Base-by-base conservation (phyloP, 2,888 invertebrate species). In the Sesia bembeciformis region DNA sequence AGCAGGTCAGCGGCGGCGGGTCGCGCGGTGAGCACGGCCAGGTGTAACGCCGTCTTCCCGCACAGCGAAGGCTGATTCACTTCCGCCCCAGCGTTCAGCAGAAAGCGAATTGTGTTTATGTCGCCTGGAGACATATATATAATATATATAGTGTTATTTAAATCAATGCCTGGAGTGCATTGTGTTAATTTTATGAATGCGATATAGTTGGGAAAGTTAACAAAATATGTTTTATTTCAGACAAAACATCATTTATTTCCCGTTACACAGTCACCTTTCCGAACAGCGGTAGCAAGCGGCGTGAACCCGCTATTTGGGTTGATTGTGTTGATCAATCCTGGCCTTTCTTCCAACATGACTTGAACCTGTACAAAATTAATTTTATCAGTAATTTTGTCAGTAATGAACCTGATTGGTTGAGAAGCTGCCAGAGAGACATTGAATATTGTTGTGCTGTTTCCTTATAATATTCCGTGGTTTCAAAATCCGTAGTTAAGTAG, bases 251-350 rank as follows among this genome's bases (percentile, higher is more conserved):
- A 23, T 23, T 23, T 23, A 23, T 23, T 23, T 23, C 23, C 1
- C 1, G 23, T 23, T 23, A 1, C 23, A 51, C 4, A 51, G 23
- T n/a, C 8, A 76, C 87, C 85, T 73, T 77, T 82, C 55, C 82
- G 76, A 4, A 90, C 78, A 3, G 91, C 90, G n/a, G 89, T 88
- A 4, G 88, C 80, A 43, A 92, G 79, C 0, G 92, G 91, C 0
- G 91, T 90, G 65, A 85, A 85, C 0, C 90, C 87, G 53, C 82
- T 86, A 56, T 65, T 68, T 0, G 78, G 76, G 65, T 90, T 91
- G 61, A 87, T 74, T 1, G 81, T 74, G 43, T 83, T 84, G 4
- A 91, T 66, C 53, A 92, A 68, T 7, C 75, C 69, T 0, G 91
- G 90, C 3, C 91, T 68, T 58, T 86, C 85, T 1, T 84, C 84